Percentiles rank a stretch among this genome's conserved stretches.
phyloP scores from a whole-genome alignment of 2,797 vertebrate species.

The Avahi laniger region DNA sequence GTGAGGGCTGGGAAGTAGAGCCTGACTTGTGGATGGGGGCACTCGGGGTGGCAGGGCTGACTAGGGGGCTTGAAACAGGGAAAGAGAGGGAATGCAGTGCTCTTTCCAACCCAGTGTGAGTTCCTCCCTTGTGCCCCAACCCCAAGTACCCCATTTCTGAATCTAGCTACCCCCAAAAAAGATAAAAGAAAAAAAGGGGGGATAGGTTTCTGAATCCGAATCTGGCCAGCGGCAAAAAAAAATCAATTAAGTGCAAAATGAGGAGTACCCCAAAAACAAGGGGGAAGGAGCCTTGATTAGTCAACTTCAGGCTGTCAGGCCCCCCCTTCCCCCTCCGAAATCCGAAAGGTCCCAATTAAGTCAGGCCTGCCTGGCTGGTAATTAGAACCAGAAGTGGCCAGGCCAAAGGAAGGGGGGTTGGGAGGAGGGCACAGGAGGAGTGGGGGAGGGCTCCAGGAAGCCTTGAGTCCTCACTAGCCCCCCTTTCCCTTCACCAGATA shows the following conservation, averaged over 20 bases:
- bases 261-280: constrained; percentile 13
- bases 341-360: constrained; percentile 85
- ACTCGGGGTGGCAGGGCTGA: constrained; percentile 1
- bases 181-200: not conserved
- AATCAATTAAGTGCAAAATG: constrained; percentile 31
- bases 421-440: constrained; percentile 70
- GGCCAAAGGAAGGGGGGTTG: constrained; percentile 73
- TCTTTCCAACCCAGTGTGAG: not conserved
- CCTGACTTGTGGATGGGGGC: not conserved
- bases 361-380: constrained; percentile 82
- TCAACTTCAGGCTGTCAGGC: constrained; percentile 59
- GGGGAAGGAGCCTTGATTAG: constrained; percentile 53
- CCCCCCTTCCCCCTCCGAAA: constrained; percentile 68
- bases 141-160: constrained; percentile 10
- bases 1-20: not conserved
- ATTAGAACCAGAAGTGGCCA: constrained; percentile 86
- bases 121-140: not conserved
- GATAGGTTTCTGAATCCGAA: constrained; percentile 16
- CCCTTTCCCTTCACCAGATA: constrained; percentile 67
- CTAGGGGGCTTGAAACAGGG: not conserved
- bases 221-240: not conserved
- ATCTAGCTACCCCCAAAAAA: not conserved
- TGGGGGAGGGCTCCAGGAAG: constrained; percentile 73
- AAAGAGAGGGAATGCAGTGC: not conserved
- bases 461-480: constrained; percentile 55